Conservation (phyloP, 2,797 vertebrate genomes). For the Xerus rutilus region DNA sequence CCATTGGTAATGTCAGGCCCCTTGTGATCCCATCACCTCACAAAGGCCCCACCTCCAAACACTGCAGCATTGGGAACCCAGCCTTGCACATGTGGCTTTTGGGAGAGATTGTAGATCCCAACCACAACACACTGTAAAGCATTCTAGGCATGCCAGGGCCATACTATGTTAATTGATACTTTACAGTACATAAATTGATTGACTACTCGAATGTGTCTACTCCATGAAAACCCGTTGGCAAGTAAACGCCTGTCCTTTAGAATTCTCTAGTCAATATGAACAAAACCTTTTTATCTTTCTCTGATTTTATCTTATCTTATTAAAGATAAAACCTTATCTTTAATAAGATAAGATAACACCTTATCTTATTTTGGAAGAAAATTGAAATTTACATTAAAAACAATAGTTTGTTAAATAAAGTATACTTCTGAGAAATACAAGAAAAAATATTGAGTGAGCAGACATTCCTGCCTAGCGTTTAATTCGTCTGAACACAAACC, state of each 20-base stretch:
- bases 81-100: too few species aligned
- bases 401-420: neutral
- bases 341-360: too few species aligned
- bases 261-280: neutral
- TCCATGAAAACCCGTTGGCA: neutral
- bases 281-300: neutral
- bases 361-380: neutral
- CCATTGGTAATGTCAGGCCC: too few species aligned
- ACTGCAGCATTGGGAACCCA: too few species aligned
- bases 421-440: neutral
- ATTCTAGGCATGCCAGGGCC: neutral
- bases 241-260: neutral
- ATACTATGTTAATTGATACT: neutral
- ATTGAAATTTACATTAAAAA: neutral
- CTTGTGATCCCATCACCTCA: too few species aligned
- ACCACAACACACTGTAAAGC: neutral
- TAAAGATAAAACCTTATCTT: too few species aligned
- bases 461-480: neutral
- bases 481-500: neutral
- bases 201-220: neutral
- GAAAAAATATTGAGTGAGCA: neutral
- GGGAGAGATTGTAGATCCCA: neutral
- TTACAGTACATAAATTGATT: too few species aligned
- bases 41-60: too few species aligned
- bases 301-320: neutral